Base-by-base conservation (phyloP, 2,888 invertebrate species). In the Pseudolycoriella hygida region DNA sequence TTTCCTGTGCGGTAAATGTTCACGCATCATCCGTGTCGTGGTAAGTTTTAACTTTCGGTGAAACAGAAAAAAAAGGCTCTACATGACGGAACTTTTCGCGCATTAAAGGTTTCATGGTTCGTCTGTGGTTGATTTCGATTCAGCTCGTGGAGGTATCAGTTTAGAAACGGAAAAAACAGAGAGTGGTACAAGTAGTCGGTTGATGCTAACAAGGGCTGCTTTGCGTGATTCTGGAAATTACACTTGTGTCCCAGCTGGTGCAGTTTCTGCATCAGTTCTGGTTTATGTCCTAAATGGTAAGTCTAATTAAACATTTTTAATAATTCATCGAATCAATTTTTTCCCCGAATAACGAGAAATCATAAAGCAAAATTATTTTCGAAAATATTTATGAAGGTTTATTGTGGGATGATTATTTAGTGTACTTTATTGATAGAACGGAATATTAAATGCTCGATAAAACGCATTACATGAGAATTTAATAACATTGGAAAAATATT, bases 161-260 rank as follows among this genome's bases (percentile, higher is more conserved):
- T 69, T 90, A 57, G 87, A 87, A 69, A 88, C 88, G 12, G 87
- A 88, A 67, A 87, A 87, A 68, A 86, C 86, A 18, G 76, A 77
- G 53, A 75, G 80, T 3, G 87, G 87, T 40, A 88, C 88, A 46
- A 87, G 88, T 50, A 88, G 87, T 69, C 78, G 69, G 57, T 72
- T 90, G 52, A 75, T 88, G 66, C 79, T 90, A 53, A 87, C 87
- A 25, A 83, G 87, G 57, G 89, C 89, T 32, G 76, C 83, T 40
- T 72, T 86, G 52, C 73, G 78, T 11, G 87, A 88, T 69, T 86
- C 85, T 43, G 88, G 89, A 55, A 88, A 88, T 68, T 90, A 89
- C 64, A 88, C 88, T 37, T 89, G 89, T 64, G 80, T 84, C 56
- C 89, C 89, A 49, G 77, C 80, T 60, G 82, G 83, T 56, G 84